Percentiles rank a stretch among this genome's conserved stretches.
Conservation (phyloP, 2,888 invertebrate species). For the Lasioglossum leucozonium region DNA sequence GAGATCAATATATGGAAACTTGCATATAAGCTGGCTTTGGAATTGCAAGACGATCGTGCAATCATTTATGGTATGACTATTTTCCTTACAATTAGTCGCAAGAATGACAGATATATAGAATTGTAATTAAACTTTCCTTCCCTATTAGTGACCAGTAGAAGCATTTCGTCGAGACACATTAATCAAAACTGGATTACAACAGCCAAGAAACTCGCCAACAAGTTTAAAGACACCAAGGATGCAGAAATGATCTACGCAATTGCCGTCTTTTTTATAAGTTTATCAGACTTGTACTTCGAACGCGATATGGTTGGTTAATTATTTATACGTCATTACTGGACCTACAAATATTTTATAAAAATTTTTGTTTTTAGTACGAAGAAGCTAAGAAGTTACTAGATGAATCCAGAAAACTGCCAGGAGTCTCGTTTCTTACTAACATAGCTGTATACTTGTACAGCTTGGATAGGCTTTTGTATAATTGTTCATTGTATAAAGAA, state of each 20-base stretch:
- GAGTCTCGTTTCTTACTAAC: slow-evolving; percentile 66
- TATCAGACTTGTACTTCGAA: slow-evolving; percentile 80
- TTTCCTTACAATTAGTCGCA: not conserved
- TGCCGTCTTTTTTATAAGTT: slow-evolving; percentile 76
- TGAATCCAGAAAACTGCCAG: slow-evolving; percentile 62
- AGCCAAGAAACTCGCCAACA: slow-evolving; percentile 62
- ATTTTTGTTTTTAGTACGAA: slow-evolving; percentile 57
- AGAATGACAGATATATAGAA: not conserved
- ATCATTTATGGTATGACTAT: slow-evolving; percentile 74
- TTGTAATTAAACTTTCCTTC: not conserved
- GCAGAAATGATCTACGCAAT: slow-evolving; percentile 58
- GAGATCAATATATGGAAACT: slow-evolving; percentile 78
- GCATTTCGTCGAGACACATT: slow-evolving; percentile 75
- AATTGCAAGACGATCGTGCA: slow-evolving; percentile 66
- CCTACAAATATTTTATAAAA: slow-evolving; percentile 9
- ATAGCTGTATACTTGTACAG: slow-evolving; percentile 69
- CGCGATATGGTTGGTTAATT: slow-evolving; percentile 70
- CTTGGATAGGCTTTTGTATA: slow-evolving; percentile 72
- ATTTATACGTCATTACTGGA: not conserved
- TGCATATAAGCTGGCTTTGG: slow-evolving; percentile 74
- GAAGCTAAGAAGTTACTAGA: slow-evolving; percentile 74
- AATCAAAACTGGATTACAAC: slow-evolving; percentile 74
- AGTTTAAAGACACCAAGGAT: slow-evolving; percentile 64
- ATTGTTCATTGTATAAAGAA: slow-evolving; percentile 69
- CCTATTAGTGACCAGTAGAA: slow-evolving; percentile 74